Evolutionary conservation across 2,113 vertebrate genomes (phyloP).

Genomic region (Serilophus lunatus): DNA sequence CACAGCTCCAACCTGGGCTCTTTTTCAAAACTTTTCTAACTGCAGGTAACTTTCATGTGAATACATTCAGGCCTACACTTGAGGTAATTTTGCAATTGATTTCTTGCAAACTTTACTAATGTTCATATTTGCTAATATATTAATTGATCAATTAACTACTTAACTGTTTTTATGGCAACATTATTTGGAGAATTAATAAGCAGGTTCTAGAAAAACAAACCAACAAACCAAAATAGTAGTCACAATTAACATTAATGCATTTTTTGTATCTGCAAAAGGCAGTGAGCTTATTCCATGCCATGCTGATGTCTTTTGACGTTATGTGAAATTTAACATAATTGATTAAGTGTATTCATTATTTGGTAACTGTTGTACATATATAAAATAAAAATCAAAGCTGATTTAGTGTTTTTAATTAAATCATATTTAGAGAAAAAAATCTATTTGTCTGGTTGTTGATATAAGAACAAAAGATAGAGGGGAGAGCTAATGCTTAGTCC

Average conservation of each 20-base stretch:
- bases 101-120: conserved; percentile 69
- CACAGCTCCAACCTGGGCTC: conserved; percentile 59
- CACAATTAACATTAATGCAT: conserved; percentile 40
- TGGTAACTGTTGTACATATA: conserved; percentile 78
- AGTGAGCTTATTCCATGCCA: conserved; percentile 66
- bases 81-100: conserved; percentile 68
- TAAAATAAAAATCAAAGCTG: conserved; percentile 76
- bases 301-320: conserved; percentile 69
- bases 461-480: background rate
- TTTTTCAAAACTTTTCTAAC: conserved; percentile 78
- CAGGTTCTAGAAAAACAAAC: conserved; percentile 17
- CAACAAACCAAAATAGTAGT: background rate
- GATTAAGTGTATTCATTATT: conserved; percentile 71
- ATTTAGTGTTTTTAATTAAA: conserved; percentile 77
- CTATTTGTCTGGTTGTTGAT: conserved; percentile 40
- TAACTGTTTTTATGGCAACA: conserved; percentile 66
- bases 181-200: conserved; percentile 51
- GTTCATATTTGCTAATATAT: conserved; percentile 72
- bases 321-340: conserved; percentile 70
- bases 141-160: conserved; percentile 55
- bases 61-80: conserved; percentile 52
- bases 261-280: conserved; percentile 69
- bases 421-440: conserved; percentile 53
- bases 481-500: background rate
- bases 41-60: conserved; percentile 54